These are phyloP conservation scores for Leptodactylus fallax DNA, from an alignment of 2,797 vertebrate genomes.

Conservation along the genomic window DNA sequence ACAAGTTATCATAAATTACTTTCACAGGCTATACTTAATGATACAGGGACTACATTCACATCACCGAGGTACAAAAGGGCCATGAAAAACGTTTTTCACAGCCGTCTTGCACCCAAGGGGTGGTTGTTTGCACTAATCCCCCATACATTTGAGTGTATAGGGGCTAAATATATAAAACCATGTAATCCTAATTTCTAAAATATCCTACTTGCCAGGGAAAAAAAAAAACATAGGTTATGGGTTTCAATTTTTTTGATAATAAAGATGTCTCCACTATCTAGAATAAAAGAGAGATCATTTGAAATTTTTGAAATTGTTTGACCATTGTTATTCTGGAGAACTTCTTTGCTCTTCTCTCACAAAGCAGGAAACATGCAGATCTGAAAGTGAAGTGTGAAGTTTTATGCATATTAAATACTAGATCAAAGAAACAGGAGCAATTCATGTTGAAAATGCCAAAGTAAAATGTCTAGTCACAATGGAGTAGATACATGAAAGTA, in stretches of 20 bases:
- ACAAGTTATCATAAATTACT: no score
- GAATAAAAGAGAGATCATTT: not conserved
- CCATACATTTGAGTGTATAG: no score
- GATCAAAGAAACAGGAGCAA: slow-evolving; percentile 3
- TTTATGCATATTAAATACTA: slow-evolving; percentile 12
- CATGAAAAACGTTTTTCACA: no score
- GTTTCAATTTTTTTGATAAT: not conserved
- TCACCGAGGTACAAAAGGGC: no score
- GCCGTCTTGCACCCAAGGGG: no score
- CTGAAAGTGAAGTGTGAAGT: slow-evolving; percentile 12
- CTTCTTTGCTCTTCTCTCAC: not conserved
- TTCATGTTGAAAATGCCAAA: slow-evolving; percentile 27
- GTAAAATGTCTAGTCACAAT: slow-evolving; percentile 25
- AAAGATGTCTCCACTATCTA: not conserved
- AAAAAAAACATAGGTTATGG: not conserved
- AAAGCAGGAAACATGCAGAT: slow-evolving; percentile 10
- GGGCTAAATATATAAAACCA: not conserved
- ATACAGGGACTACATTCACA: no score
- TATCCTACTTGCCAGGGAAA: not conserved
- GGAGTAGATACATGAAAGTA: slow-evolving; percentile 35
- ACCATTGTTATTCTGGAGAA: not conserved
- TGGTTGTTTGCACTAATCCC: no score
- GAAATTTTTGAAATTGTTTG: not conserved
- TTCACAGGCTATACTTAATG: no score
- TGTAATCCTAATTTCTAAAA: not conserved